phyloP scores from a whole-genome alignment of 2,797 vertebrate species.

The Anomalospiza imberbis region DNA sequence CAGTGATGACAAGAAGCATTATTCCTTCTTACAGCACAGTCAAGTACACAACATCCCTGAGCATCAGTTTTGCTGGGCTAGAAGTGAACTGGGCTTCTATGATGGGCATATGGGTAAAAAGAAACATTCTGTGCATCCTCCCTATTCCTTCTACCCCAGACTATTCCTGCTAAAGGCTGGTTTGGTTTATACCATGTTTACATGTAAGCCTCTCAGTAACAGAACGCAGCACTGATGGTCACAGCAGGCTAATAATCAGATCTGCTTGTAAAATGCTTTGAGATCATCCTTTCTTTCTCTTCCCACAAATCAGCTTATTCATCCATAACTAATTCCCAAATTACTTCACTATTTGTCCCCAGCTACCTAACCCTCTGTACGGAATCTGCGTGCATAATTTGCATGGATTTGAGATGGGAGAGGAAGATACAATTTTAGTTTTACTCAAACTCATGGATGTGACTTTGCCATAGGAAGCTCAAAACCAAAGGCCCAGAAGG shows the following conservation, averaged over 20 bases:
- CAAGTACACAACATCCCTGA: neutral
- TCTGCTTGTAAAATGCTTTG: neutral
- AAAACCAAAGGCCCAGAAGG: neutral
- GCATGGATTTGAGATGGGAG: neutral
- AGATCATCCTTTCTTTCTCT: neutral
- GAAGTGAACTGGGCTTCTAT: neutral
- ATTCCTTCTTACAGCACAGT: neutral
- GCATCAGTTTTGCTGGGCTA: neutral
- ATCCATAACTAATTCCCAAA: neutral
- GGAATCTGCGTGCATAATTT: neutral
- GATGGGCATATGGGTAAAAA: neutral
- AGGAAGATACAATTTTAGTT: neutral
- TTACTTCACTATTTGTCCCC: neutral
- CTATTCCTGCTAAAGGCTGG: neutral
- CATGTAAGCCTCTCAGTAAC: neutral
- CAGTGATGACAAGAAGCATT: neutral
- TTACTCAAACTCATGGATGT: neutral
- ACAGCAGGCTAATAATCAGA: neutral
- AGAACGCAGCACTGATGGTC: neutral
- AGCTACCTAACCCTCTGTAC: neutral
- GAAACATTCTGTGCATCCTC: neutral
- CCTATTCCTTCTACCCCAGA: neutral
- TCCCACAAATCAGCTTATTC: neutral
- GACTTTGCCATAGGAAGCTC: neutral
- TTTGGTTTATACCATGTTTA: neutral